Percentiles rank a stretch among this genome's conserved stretches.
These are phyloP conservation scores for Engystomops pustulosus DNA, from an alignment of 2,113 vertebrate genomes.

Conservation along the genomic window DNA sequence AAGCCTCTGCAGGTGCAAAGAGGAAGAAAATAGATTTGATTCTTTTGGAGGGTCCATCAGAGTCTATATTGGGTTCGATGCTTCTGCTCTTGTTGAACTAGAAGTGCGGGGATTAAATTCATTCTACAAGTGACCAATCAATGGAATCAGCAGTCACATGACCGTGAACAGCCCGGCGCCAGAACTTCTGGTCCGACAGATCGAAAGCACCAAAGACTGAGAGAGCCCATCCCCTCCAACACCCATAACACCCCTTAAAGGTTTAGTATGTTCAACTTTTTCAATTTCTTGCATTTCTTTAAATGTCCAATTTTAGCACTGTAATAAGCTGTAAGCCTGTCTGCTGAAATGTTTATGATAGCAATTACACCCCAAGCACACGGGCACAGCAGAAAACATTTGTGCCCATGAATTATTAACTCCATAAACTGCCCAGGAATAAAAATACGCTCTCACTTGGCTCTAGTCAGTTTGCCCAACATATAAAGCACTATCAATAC, in stretches of 20 bases:
- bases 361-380: not conserved
- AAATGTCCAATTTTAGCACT: not conserved
- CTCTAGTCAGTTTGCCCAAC: not conserved
- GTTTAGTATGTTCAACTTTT: not conserved
- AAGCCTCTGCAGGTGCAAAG: too few species aligned
- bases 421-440: slow-evolving; percentile 9
- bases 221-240: too few species aligned
- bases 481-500: not conserved
- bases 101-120: too few species aligned
- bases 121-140: too few species aligned
- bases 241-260: not conserved
- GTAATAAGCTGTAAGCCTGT: not conserved
- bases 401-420: slow-evolving; percentile 23
- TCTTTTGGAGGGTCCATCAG: too few species aligned
- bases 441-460: slow-evolving; percentile 15
- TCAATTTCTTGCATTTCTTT: not conserved
- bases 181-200: too few species aligned
- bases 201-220: too few species aligned
- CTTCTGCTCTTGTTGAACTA: too few species aligned
- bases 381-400: not conserved
- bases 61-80: too few species aligned
- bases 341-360: not conserved
- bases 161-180: too few species aligned
- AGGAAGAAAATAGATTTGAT: too few species aligned
- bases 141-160: too few species aligned